Evolutionary conservation across 2,888 invertebrate genomes (phyloP), one percentile per base, ranked within the genome.

Genomic region (Uropetala carovei): DNA sequence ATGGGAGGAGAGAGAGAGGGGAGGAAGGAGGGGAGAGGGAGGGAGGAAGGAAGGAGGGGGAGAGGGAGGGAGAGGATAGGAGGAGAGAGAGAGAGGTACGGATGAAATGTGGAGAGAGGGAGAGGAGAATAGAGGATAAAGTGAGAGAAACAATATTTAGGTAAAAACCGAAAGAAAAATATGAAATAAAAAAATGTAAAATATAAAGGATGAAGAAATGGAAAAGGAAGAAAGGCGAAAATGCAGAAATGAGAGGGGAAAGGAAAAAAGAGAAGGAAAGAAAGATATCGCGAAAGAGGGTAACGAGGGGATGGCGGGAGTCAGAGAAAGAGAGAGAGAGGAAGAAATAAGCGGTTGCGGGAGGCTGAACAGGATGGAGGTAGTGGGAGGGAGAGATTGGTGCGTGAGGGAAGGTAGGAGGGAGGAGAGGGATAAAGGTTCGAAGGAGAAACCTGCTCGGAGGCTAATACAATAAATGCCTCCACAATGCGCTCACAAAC

Each of bases 401-500:
- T 10, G 10, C 3, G 27, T 22, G 27, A 68, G 75, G 75, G 75
- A n/a, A 64, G 18, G 64, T 18, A 64, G 64, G 64, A 75, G 13
- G 10, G 75, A 75, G 75, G 75, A 13, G 18, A 75, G n/a, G 75
- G 13, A 75, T 75, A 75, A 75, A 75, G 75, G 75, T 27, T 75
- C 22, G 75, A 75, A 43, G 43, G 43, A 43, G 43, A 43, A 43
- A 75, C 75, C 75, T 75, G 75, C 27, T 75, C 75, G 27, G 75
- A 75, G 75, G 75, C 75, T 75, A 75, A 75, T 75, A 75, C 75
- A 75, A 75, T 75, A 75, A 75, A 75, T 75, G 75, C 75, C 75
- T 75, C 27, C 22, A 75, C 75, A 75, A 75, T 75, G 75, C 75
- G 22, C 27, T 27, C 75, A 27, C 75, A 75, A 75, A 75, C 75